Conservation (phyloP, 2,888 invertebrate species). For the Metalampra italica region DNA sequence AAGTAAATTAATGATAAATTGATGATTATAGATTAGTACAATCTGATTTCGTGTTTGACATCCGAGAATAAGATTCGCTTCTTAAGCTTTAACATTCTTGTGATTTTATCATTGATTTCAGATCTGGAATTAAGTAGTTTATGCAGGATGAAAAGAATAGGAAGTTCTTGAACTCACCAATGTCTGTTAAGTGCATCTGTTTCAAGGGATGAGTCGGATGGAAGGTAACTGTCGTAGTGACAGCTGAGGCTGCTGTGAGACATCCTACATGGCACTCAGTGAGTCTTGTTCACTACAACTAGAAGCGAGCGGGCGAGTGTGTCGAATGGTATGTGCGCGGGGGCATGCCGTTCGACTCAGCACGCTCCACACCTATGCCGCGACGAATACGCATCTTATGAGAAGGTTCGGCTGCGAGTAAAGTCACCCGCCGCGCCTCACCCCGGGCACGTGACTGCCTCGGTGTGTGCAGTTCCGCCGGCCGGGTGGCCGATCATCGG, state of each 20-base stretch:
- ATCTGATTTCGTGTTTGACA: too few relatives aligned
- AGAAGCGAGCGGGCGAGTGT: conserved; percentile 46
- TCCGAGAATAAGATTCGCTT: too few relatives aligned
- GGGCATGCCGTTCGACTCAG: conserved; percentile 65
- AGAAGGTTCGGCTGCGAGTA: conserved; percentile 67
- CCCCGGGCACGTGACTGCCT: conserved; percentile 78
- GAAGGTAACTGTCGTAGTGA: conserved; percentile 73
- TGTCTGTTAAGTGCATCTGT: conserved; percentile 74
- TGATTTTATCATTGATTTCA: background rate
- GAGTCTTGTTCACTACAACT: conserved; percentile 57
- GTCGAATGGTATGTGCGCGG: conserved; percentile 46
- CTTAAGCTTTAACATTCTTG: too few relatives aligned
- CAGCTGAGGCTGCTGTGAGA: conserved; percentile 75
- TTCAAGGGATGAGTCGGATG: conserved; percentile 72
- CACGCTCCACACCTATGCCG: conserved; percentile 72
- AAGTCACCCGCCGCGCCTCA: conserved; percentile 73
- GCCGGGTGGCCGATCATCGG: conserved; percentile 73
- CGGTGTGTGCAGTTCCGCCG: conserved; percentile 60
- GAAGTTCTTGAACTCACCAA: conserved; percentile 57
- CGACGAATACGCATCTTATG: conserved; percentile 74
- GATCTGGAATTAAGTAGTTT: too few relatives aligned
- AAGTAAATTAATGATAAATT: too few relatives aligned
- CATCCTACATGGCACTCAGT: conserved; percentile 74
- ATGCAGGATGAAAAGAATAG: too few relatives aligned
- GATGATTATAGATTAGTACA: too few relatives aligned